Base-by-base conservation (phyloP, 2,888 invertebrate species). In the Odontocolon sp. region DNA sequence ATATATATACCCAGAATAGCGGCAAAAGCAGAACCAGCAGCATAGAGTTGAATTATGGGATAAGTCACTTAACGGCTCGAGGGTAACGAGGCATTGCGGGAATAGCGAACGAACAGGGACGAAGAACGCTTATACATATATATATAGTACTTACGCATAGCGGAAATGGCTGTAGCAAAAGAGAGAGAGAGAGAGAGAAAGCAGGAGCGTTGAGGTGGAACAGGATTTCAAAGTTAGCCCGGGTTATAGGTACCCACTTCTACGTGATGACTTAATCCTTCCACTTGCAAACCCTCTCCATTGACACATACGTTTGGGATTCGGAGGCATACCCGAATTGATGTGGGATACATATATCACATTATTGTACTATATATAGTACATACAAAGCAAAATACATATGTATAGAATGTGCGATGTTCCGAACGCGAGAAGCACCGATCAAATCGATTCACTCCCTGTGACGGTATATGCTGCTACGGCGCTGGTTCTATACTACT, bases 361-460 rank as follows among this genome's bases (percentile, higher is more conserved):
- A 2, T 36, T 9, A 5, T 9, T 36, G 8, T 9, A 4, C 6
- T 26, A 14, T 11, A 18, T 14, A 42, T 42, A 2, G 11, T 16
- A 14, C 8, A 4, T 14, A 16, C 6, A n/a, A n/a, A n/a, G n/a
- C n/a, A n/a, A n/a, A n/a, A n/a, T n/a, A n/a, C 3, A 3, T 4
- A n/a, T 31, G 14, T 33, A 21, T 23, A 61, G 57, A 57, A 21
- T 26, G 16, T 16, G 31, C 38, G 23, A 28, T 38, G 40, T 47
- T 52, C 45, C 9, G 61, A 11, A 18, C 23, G 16, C 16, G 8
- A 11, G 47, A 70, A 61, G 42, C 23, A 50, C 64, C 66, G 56
- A 71, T 71, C 61, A 54, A 76, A 71, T 76, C 71, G 71, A 76
- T 71, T 56, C 59, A 42, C 28, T 56, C 28, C 36, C 42, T 56